Evolutionary conservation across 2,113 vertebrate species (phyloP).

Genomic region (Entomyzon cyanotis): DNA sequence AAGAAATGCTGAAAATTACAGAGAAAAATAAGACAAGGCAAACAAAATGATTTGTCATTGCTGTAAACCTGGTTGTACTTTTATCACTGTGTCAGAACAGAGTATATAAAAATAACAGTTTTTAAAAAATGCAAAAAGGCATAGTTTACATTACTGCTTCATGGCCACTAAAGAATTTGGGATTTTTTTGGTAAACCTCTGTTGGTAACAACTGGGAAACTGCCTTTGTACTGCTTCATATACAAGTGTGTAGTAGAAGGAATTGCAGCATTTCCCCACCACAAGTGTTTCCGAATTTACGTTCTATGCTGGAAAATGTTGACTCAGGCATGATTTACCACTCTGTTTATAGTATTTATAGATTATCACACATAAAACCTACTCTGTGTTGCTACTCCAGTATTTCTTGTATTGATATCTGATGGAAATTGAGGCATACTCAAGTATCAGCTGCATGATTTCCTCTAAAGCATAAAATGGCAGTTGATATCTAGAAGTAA

Average conservation of each 20-base stretch:
- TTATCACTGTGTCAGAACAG: not conserved
- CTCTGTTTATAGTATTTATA: not conserved
- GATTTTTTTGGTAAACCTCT: not conserved
- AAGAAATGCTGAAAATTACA: not conserved
- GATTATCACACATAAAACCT: not conserved
- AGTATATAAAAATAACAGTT: not conserved
- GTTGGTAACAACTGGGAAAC: not conserved
- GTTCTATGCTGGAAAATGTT: not conserved
- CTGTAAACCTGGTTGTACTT: not conserved
- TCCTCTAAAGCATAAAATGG: not conserved
- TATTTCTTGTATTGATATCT: not conserved
- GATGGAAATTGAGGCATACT: not conserved
- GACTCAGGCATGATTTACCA: not conserved
- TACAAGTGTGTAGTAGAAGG: not conserved
- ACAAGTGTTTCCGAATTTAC: not conserved
- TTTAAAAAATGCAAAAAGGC: not conserved
- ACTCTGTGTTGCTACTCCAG: not conserved
- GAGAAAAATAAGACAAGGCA: not conserved
- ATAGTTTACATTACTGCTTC: not conserved
- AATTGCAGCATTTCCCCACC: not conserved
- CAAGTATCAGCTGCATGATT: not conserved
- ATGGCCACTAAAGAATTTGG: not conserved
- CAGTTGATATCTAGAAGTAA: not conserved
- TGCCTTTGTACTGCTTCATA: not conserved
- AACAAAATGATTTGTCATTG: not conserved